Evolutionary conservation across 1,140 invertebrate genomes (phyloP), one percentile per base, ranked within the genome.

Genomic region (Manduca sexta): DNA sequence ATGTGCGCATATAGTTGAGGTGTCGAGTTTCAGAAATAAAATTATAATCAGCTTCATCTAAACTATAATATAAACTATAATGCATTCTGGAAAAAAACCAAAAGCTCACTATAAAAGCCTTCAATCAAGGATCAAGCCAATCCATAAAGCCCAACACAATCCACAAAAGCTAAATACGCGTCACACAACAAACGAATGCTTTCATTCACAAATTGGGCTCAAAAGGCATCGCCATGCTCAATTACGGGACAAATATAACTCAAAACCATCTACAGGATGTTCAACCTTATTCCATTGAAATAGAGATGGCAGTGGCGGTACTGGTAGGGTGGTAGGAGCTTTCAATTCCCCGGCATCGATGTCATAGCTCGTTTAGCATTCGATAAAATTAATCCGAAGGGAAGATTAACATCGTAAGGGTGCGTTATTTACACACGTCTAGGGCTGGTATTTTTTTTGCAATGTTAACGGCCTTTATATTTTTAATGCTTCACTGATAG

Each of bases 321-420:
- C 10, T 46, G 13, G n/a, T 54, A 53, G 40, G 10, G 35, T 45
- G 18, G 49, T 40, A 41, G 45, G 45, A 51, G 58, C 38, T 63
- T 66, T 59, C 45, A 63, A 64, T 69, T 65, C 66, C 66, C 63
- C 60, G 59, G 30, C 47, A 66, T 61, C 56, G 60, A 58, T 78
- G 78, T 73, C 73, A 78, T 74, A 74, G 69, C 79, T 80, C 79
- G 78, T 83, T 83, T 78, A 65, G 69, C 71, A 80, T 83, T 80
- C 70, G 71, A 82, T 79, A 65, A 68, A 72, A 74, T 77, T 74
- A 82, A 79, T 79, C 74, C 67, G 55, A 55, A 53, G 68, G 74
- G 78, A 60, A 67, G 60, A 62, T 64, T 60, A 59, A 56, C 52
- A 45, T 49, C 21, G 60, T 56, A 65, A 59, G 60, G 63, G 62